phyloP scores from a whole-genome alignment of 2,888 invertebrate genomes.

The Yponomeuta cagnagella region DNA sequence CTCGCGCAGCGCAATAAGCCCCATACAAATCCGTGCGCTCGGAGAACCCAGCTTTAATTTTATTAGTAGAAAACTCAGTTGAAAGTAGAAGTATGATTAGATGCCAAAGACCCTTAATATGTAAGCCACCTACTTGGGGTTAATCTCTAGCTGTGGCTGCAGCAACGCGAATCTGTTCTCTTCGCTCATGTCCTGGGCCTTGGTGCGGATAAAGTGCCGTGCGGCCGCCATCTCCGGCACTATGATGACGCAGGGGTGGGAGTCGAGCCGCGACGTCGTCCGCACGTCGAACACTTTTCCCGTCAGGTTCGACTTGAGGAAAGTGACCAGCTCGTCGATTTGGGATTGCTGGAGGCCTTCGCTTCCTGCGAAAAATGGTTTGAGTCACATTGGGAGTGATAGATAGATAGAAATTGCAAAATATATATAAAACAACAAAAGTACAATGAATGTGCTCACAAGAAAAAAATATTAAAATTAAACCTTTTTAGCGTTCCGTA shows the following conservation, averaged over 20 bases:
- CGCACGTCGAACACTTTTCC: slow-evolving; percentile 90
- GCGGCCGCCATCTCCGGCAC: slow-evolving; percentile 98
- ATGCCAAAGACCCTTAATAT: too few relatives aligned
- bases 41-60: too few relatives aligned
- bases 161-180: slow-evolving; percentile 90
- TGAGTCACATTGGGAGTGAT: not conserved
- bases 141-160: slow-evolving; percentile 95
- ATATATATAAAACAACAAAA: too few relatives aligned
- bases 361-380: slow-evolving; percentile 48
- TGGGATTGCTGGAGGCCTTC: slow-evolving; percentile 84
- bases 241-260: slow-evolving; percentile 95
- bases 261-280: slow-evolving; percentile 88
- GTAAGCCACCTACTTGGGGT: slow-evolving; percentile 82
- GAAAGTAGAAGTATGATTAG: too few relatives aligned
- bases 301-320: slow-evolving; percentile 84
- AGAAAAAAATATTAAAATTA: too few relatives aligned
- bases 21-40: too few relatives aligned
- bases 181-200: slow-evolving; percentile 87
- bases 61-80: too few relatives aligned
- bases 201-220: slow-evolving; percentile 93
- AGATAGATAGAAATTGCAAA: too few relatives aligned
- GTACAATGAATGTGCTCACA: too few relatives aligned
- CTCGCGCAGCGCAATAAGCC: too few relatives aligned
- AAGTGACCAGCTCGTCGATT: slow-evolving; percentile 85
- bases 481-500: too few relatives aligned